phyloP scores from a whole-genome alignment of 1,140 invertebrate genomes.

The fruit fly (Drosophila melanogaster) region Release_6_plus_ISO1_MT NC_004354.4:914001-914500 shows the following conservation, averaged over 20 bases:
- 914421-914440: conserved; percentile 13
- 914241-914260: not conserved
- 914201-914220: not conserved
- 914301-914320: no score
- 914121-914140: no score
- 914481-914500: conserved; percentile 41
- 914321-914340: no score
- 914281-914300: not conserved
- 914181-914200: not conserved
- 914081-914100: conserved; percentile 66
- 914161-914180: conserved; percentile 17
- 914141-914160: conserved; percentile 62
- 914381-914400: no score
- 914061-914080: conserved; percentile 67
- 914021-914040: conserved; percentile 33
- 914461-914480: conserved; percentile 57
- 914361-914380: no score
- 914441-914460: conserved; percentile 62
- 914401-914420: no score
- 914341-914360: no score
- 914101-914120: conserved; percentile 36
- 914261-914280: not conserved
- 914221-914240: not conserved
- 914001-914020: not conserved
- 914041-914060: conserved; percentile 66